Evolutionary conservation across 1,140 invertebrate genomes (phyloP).

Genomic region (Eubasilissa regina): DNA sequence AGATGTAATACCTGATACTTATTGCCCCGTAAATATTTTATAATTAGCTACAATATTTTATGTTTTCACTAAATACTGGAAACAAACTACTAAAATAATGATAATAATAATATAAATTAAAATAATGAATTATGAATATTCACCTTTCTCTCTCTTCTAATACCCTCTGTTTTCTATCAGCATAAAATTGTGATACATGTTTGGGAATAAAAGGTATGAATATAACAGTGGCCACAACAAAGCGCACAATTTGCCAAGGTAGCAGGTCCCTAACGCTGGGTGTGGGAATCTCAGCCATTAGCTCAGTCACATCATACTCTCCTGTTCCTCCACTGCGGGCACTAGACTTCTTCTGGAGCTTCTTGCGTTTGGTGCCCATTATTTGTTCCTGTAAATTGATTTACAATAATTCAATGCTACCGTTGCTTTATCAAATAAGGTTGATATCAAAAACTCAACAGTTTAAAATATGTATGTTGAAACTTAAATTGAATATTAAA

Average conservation of each 20-base stretch:
- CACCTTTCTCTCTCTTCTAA: constrained; percentile 72
- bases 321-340: constrained; percentile 68
- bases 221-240: constrained; percentile 76
- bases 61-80: too few species aligned
- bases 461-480: too few species aligned
- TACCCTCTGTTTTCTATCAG: constrained; percentile 75
- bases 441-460: too few species aligned
- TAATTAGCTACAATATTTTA: too few species aligned
- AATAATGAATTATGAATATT: constrained; percentile 48
- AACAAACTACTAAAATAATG: too few species aligned
- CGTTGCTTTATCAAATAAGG: too few species aligned
- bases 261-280: constrained; percentile 87
- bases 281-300: constrained; percentile 81
- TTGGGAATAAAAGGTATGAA: constrained; percentile 74
- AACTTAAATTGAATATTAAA: too few species aligned
- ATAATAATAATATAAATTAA: too few species aligned
- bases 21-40: too few species aligned
- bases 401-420: neutral
- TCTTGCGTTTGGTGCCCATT: constrained; percentile 81
- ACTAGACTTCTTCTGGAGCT: constrained; percentile 74
- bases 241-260: constrained; percentile 85
- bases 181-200: constrained; percentile 68
- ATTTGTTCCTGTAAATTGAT: constrained; percentile 77
- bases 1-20: too few species aligned
- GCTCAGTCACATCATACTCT: constrained; percentile 75